Conservation (phyloP, 2,888 invertebrate species). For the Seira ritae region DNA sequence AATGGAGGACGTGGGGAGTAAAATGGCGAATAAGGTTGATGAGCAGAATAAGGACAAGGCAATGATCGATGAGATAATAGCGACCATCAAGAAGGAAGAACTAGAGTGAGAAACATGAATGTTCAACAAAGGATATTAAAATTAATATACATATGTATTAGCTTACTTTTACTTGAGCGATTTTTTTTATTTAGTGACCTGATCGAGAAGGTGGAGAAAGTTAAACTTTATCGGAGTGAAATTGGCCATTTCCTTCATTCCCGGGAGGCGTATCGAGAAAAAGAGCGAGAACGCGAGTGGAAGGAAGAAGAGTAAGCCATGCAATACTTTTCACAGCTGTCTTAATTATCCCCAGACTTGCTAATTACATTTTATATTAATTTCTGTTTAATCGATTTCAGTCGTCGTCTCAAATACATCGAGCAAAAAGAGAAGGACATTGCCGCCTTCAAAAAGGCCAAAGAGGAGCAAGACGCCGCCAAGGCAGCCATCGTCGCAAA, state of each 20-base stretch:
- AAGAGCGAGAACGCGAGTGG: constrained; percentile 76
- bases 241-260: constrained; percentile 78
- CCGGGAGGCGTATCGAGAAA: constrained; percentile 77
- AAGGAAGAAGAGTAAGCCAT: constrained; percentile 76
- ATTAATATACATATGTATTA: not conserved
- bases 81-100: constrained; percentile 81
- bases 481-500: constrained; percentile 69
- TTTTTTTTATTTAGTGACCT: constrained; percentile 76
- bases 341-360: not conserved
- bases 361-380: not conserved
- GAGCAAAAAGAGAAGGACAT: constrained; percentile 65
- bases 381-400: constrained; percentile 15
- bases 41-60: constrained; percentile 81
- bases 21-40: constrained; percentile 79
- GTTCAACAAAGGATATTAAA: not conserved
- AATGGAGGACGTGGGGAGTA: constrained; percentile 77
- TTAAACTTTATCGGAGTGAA: constrained; percentile 78
- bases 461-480: constrained; percentile 64
- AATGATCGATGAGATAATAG: constrained; percentile 80
- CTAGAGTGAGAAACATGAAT: constrained; percentile 77
- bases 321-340: not conserved
- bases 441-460: constrained; percentile 62
- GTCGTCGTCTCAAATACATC: constrained; percentile 63
- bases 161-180: not conserved
- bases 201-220: constrained; percentile 78